Evolutionary conservation across 2,113 vertebrate species (phyloP), one percentile per base, ranked within the genome.

Genomic region (Egretta garzetta): DNA sequence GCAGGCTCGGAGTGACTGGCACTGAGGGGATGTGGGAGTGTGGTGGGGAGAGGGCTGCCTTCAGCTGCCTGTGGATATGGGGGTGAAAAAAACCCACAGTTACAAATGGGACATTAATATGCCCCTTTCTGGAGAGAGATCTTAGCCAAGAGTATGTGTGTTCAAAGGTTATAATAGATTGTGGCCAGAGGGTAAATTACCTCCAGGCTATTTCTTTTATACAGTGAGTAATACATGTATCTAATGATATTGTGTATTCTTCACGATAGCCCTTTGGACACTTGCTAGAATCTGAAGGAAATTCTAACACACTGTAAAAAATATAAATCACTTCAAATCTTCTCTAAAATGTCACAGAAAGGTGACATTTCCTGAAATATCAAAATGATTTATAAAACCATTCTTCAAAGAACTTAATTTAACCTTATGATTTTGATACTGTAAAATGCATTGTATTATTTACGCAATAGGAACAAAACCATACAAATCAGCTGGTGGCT

Each of bases 31-130:
- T 33, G 56, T 2, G 1, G 39, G 39, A 47, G 22, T 11, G 33
- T 8, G 55, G 32, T 16, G 75, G 39, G 39, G 49, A 63, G 39
- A 39, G 66, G 39, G 66, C n/a, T 80, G 50, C 50, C 59, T 56
- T n/a, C 41, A 32, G 41, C n/a, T 55, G 18, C 55, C 41, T 35
- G 12, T 4, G 33, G 26, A 5, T 33, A 14, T 4, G 17, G 50
- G 14, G 20, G 6, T 2, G 2, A 19, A 74, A 77, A 59, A 33
- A n/a, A 1, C 0, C n/a, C 24, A 43, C 60, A 18, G 39, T 41
- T 70, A 39, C 27, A 55, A 60, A 35, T 4, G 56, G 45, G 39
- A 50, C 43, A 10, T 63, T 27, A 24, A 1, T 28, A 27, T 33
- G 24, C 2, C 30, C 16, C 12, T 10, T 41, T 58, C 37, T 26